A percentile compares a stretch with the other conserved stretches of the same genome.
phyloP scores from a whole-genome alignment of 2,888 invertebrate species.

The Thalpophila matura region DNA sequence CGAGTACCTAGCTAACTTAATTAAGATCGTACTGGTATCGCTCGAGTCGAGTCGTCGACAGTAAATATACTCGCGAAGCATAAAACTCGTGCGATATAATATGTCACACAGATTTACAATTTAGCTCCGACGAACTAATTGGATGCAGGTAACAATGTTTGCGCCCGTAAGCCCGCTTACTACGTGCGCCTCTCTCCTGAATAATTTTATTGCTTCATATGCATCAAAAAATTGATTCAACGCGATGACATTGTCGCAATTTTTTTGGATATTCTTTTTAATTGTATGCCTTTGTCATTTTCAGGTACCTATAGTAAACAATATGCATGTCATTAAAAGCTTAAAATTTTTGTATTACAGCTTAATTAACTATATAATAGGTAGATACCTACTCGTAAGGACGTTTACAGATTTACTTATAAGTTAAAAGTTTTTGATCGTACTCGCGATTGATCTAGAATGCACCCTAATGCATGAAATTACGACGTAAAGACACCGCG shows the following conservation, averaged over 20 bases:
- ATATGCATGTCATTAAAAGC: no score
- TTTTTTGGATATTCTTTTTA: constrained; percentile 31
- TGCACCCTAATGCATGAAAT: no score
- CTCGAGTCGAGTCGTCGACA: constrained; percentile 12
- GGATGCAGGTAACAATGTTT: constrained; percentile 80
- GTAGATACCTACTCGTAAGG: no score
- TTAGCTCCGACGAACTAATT: constrained; percentile 78
- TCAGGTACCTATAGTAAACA: background rate
- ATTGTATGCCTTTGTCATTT: constrained; percentile 27
- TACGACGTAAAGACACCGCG: no score
- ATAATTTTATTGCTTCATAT: constrained; percentile 71
- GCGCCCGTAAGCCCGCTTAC: constrained; percentile 65
- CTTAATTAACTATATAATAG: background rate
- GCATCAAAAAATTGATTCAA: constrained; percentile 63
- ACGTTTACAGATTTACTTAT: no score
- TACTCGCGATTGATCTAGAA: no score
- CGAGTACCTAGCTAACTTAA: constrained; percentile 40
- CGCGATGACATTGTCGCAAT: constrained; percentile 19
- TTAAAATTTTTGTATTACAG: background rate
- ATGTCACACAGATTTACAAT: constrained; percentile 74
- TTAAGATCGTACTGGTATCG: constrained; percentile 42
- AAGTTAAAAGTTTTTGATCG: no score
- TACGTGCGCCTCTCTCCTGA: constrained; percentile 47
- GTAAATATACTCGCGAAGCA: constrained; percentile 35
- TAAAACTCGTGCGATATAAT: constrained; percentile 49